Evolutionary conservation across 2,113 vertebrate genomes (phyloP), one percentile per base, ranked within the genome.

Genomic region (Pseudorectes ferrugineus): DNA sequence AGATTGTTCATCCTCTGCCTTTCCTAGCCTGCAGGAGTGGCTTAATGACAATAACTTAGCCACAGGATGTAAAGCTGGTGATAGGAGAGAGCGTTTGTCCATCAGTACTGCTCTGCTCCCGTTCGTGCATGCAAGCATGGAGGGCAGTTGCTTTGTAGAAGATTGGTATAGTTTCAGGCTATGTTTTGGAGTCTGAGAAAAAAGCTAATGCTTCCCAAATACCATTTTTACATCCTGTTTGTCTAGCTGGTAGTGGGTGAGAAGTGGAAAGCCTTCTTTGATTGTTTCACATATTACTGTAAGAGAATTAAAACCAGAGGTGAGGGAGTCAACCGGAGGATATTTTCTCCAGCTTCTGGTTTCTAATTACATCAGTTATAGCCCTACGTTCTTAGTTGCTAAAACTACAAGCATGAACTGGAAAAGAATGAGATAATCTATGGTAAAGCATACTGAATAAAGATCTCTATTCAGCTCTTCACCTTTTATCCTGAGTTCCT

Each of bases 401-500:
- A 95, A 72, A 97, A 94, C 81, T 98, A 95, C 98, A 98, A 95
- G 97, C 98, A 98, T 98, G 98, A 98, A 98, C 98, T 98, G 97
- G 97, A 98, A 97, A 98, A 97, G 97, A 98, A 97, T 98, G 94
- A 97, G 96, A 97, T 99, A 98, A 99, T 99, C 98, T 95, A 28
- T 77, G 71, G 94, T 98, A 98, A 98, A 98, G 98, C 98, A 98
- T 97, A 94, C 97, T 96, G 98, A 98, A 98, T 98, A 98, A 98
- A 98, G 98, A 98, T 98, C 97, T 97, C 97, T 97, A 96, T 98
- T 98, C 98, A 99, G 97, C 97, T 98, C 97, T 98, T 97, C 97
- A 98, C 97, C 98, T 99, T 98, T 97, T 98, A 98, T 99, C 97
- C 97, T 62, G 70, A 97, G 95, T 97, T 98, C 96, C 96, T 97